Base-by-base conservation (phyloP, 2,797 vertebrate genomes). In the Characodon lateralis region DNA sequence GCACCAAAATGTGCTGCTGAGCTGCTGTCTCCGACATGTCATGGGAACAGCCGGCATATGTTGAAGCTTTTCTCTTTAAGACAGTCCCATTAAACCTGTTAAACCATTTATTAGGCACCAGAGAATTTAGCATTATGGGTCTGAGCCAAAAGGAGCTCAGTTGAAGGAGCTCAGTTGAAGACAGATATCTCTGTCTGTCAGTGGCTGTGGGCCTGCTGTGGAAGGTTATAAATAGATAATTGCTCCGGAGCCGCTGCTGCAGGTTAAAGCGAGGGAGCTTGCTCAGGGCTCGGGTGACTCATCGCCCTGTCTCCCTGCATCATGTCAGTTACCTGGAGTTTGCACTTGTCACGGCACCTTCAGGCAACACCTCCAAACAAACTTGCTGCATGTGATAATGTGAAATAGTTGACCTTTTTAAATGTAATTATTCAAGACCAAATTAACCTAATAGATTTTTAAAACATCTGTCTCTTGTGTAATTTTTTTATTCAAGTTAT, bases 181-280 rank as follows among this genome's bases (percentile, higher is more conserved):
- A 59, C 83, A 78, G 77, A 86, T 84, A 86, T 69, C 76, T 73
- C 68, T 16, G 56, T 80, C 81, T 77, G 78, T 85, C 84, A 70
- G 82, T 58, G 73, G 86, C 35, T 71, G 79, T 76, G 82, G 72
- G 81, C 80, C 76, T 83, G 78, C 73, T 81, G 87, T 76, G 80
- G 83, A 77, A 35, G 72, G 85, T 92, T 93, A 94, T 94, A 92
- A 94, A 94, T 94, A 94, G 89, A 85, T 82, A 84, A 89, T 92
- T 13, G 79, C 91, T 92, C 83, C 81, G 83, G 85, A 89, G 86
- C 74, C 20, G 74, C 75, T 24, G 28, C 88, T 87, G 88, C 88
- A 87, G 91, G 91, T 93, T 91, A 89, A 86, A 84, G 86, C 76
- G 82, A 82, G 74, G 83, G 80, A 88, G 79, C 79, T 79, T 61